A percentile compares a stretch with the other conserved stretches of the same genome.
These are phyloP conservation scores for Cyprinodon variegatus DNA, from an alignment of 2,113 vertebrate genomes.

Conservation along the genomic window DNA sequence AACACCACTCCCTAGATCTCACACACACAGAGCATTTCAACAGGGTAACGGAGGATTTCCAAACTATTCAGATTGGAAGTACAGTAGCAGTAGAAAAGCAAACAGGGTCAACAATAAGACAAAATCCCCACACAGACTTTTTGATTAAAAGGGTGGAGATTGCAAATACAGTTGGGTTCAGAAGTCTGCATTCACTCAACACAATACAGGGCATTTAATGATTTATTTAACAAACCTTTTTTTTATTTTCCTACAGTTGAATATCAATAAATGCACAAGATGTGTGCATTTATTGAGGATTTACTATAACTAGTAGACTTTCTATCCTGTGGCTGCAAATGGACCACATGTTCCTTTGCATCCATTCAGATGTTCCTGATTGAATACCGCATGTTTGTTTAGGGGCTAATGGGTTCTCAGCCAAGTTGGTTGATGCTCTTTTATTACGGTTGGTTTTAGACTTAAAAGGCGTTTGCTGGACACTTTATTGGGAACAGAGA, in stretches of 20 bases:
- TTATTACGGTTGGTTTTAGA: no score
- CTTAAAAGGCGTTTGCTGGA: no score
- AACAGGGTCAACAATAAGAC: constrained; percentile 33
- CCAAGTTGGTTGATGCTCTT: no score
- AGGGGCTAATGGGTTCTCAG: no score
- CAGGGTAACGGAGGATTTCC: constrained; percentile 61
- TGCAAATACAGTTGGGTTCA: constrained; percentile 5
- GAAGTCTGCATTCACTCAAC: not conserved
- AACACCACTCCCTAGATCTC: not conserved
- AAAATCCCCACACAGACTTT: constrained; percentile 22
- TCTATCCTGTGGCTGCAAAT: no score
- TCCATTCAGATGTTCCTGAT: no score
- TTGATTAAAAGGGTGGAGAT: constrained; percentile 38
- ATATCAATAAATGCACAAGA: not conserved
- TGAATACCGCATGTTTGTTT: no score
- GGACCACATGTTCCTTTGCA: no score
- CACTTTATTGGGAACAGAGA: no score
- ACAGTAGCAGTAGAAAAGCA: constrained; percentile 23
- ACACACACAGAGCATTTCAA: constrained; percentile 16
- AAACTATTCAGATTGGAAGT: constrained; percentile 73
- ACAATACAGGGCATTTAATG: not conserved
- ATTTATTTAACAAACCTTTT: not conserved
- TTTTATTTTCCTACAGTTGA: not conserved
- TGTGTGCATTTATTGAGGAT: no score
- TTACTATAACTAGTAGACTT: no score